These are phyloP conservation scores for Drosophila kurseongensis DNA, from an alignment of 1,140 invertebrate genomes.

Conservation along the genomic window DNA sequence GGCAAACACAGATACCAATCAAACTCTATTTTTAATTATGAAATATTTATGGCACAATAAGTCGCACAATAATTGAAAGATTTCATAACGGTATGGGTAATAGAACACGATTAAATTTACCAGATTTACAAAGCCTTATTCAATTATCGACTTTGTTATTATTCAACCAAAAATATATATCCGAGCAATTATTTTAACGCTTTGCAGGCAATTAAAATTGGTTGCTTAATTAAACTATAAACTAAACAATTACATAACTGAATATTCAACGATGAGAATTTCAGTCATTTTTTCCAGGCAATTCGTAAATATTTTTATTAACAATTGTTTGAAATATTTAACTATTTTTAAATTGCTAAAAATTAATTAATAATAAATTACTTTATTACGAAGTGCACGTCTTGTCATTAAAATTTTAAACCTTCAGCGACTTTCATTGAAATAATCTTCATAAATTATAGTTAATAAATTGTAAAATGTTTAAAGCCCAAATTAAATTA, in stretches of 20 bases:
- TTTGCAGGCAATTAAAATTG: constrained; percentile 27
- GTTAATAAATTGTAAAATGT: neutral
- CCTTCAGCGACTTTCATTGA: neutral
- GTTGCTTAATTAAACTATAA: constrained; percentile 27
- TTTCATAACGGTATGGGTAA: constrained; percentile 14
- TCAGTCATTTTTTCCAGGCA: neutral
- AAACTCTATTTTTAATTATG: constrained; percentile 34
- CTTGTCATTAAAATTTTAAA: neutral
- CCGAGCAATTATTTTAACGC: constrained; percentile 17
- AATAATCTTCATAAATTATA: neutral
- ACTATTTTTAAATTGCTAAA: neutral
- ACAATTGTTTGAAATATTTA: constrained; percentile 9
- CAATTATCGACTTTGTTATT: constrained; percentile 15
- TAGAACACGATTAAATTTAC: constrained; percentile 12
- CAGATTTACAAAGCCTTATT: constrained; percentile 18
- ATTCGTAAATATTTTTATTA: neutral
- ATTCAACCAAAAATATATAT: constrained; percentile 23
- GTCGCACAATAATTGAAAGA: constrained; percentile 26
- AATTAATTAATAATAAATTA: neutral
- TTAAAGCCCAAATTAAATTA: neutral
- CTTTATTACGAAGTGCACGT: neutral
- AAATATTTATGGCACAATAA: constrained; percentile 26
- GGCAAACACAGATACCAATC: constrained; percentile 42
- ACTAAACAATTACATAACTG: constrained; percentile 23
- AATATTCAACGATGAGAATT: constrained; percentile 20